Evolutionary conservation across 2,797 vertebrate species (phyloP), one percentile per base, ranked within the genome.

Genomic region (Mionectes olivaceus): DNA sequence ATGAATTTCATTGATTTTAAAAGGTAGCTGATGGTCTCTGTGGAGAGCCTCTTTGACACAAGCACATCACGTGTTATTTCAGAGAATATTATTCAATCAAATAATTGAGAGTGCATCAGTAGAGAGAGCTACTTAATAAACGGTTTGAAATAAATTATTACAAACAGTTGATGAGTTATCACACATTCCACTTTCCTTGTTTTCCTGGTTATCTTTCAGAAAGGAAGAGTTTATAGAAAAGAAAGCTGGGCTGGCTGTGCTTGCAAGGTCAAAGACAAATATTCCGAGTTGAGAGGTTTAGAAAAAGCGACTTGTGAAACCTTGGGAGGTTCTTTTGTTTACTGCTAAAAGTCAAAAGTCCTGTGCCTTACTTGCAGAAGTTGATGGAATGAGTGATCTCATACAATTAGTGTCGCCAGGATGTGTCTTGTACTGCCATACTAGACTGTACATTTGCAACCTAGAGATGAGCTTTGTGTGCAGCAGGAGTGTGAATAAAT

Each of bases 1-100:
- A 86, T 94, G 95, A 83, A 83, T 90, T 95, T 94, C 95, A 94
- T 96, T 97, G 88, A 96, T 94, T 97, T 95, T 88, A 95, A 80
- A 91, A 96, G 81, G 94, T 97, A 90, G 80, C 75, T 90, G 78
- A 78, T 78, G 89, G 94, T 47, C 77, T 96, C 88, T 52, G 87
- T 87, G 71, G 92, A 95, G 64, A 84, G 92, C 85, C 88, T 92
- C 83, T 96, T 93, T 96, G 94, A 78, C 86, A 86, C 86, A 94
- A 96, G 93, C 73, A 86, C 82, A 91, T 97, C 95, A 95, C 83
- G 95, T 93, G 91, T 67, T 84, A 84, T 96, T 96, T 97, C 85
- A 75, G 93, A 95, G 91, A 95, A 90, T 93, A 95, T 96, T 96
- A 95, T 94, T 97, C 92, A 96, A 89, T 95, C 94, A 91, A 95